These are phyloP conservation scores for Parthenolecanium corni DNA, from an alignment of 2,888 invertebrate genomes.

Conservation along the genomic window DNA sequence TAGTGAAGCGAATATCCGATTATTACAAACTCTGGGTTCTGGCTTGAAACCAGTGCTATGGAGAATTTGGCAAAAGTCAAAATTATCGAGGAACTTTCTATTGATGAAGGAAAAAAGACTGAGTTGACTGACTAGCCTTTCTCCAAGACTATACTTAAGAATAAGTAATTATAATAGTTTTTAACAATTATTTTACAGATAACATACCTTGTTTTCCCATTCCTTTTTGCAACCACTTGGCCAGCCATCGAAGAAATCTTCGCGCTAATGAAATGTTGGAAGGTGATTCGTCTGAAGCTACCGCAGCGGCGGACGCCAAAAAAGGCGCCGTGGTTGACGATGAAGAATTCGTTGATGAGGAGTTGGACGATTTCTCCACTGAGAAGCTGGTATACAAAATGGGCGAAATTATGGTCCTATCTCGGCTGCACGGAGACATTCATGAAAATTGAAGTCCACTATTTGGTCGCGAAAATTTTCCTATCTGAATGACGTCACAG, in stretches of 20 bases:
- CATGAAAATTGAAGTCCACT: not conserved
- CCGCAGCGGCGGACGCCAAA: constrained; percentile 7
- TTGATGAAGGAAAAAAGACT: no score
- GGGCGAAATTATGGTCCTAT: constrained; percentile 13
- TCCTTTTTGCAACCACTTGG: constrained; percentile 26
- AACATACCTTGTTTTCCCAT: constrained; percentile 20
- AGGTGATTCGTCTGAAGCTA: constrained; percentile 11
- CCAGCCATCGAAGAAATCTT: constrained; percentile 20
- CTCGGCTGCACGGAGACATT: constrained; percentile 23
- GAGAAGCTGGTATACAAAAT: constrained; percentile 10
- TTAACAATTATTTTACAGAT: no score
- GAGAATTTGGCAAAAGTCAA: no score
- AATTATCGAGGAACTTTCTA: no score
- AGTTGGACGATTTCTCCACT: constrained; percentile 12
- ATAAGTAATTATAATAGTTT: no score
- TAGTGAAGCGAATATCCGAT: no score
- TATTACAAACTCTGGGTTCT: no score
- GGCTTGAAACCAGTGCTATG: no score
- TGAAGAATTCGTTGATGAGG: constrained; percentile 9
- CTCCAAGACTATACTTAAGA: no score
- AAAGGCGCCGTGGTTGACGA: constrained; percentile 15
- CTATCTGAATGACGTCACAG: no score
- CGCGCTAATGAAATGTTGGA: constrained; percentile 17
- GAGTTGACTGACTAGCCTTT: no score
- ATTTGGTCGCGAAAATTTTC: not conserved